These are phyloP conservation scores for Bos indicus DNA, from an alignment of 2,113 vertebrate species.

Conservation along the genomic window DNA sequence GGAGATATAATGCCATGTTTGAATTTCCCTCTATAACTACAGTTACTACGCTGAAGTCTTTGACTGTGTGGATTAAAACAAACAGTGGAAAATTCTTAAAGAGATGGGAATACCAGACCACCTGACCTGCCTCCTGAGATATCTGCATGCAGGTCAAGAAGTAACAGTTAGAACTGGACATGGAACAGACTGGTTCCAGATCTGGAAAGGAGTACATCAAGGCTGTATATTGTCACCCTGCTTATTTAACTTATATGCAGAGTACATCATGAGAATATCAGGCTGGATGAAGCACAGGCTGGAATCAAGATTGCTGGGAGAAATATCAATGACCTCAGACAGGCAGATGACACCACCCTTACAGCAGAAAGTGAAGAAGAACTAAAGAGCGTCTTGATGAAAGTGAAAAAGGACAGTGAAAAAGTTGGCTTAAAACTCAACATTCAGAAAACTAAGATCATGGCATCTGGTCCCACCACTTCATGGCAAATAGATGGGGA, in stretches of 20 bases:
- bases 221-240: not conserved
- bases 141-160: not conserved
- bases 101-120: not conserved
- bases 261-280: not conserved
- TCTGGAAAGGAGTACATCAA: not conserved
- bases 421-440: not conserved
- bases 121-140: not conserved
- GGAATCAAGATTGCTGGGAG: not conserved
- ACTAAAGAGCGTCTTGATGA: not conserved
- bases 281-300: not conserved
- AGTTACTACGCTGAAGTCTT: not conserved
- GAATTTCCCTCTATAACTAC: not conserved
- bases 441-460: not conserved
- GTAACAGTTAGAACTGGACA: not conserved
- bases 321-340: not conserved
- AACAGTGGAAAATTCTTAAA: not conserved
- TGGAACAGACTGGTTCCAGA: not conserved
- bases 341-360: not conserved
- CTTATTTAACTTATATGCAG: not conserved
- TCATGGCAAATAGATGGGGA: not conserved
- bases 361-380: not conserved
- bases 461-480: not conserved
- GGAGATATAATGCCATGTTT: not conserved
- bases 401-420: not conserved
- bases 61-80: not conserved